phyloP scores from a whole-genome alignment of 2,888 invertebrate species.

The Periphyllus acericola region DNA sequence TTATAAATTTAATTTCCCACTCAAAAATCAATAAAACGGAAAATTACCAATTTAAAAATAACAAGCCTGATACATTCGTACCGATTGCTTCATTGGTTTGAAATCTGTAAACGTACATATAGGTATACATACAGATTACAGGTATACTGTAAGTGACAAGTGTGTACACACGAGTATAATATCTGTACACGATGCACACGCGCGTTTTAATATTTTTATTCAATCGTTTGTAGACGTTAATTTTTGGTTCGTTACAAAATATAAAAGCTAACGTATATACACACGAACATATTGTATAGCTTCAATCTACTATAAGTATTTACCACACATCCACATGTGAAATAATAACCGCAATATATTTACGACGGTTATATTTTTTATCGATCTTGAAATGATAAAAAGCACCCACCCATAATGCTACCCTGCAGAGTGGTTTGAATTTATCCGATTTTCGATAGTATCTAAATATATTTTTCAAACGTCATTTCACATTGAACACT shows the following conservation, averaged over 20 bases:
- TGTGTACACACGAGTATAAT: too few relatives aligned
- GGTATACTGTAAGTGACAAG: too few relatives aligned
- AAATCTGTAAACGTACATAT: background rate
- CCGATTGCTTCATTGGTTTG: constrained; percentile 10
- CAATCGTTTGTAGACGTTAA: background rate
- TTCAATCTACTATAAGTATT: too few relatives aligned
- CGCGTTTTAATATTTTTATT: background rate
- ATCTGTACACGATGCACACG: background rate
- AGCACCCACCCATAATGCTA: too few relatives aligned
- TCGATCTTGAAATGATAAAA: too few relatives aligned
- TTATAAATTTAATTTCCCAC: background rate
- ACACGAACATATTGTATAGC: background rate
- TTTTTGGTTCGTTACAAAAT: background rate
- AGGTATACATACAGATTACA: background rate
- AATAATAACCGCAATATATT: too few relatives aligned
- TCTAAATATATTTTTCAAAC: too few relatives aligned
- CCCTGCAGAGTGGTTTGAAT: too few relatives aligned
- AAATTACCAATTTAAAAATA: constrained; percentile 38
- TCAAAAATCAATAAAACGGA: background rate
- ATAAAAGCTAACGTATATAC: background rate
- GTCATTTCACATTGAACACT: too few relatives aligned
- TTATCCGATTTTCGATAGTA: too few relatives aligned
- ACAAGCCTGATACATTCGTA: background rate
- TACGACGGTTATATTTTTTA: too few relatives aligned
- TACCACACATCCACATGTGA: too few relatives aligned